Conservation (phyloP, 2,888 invertebrate species). For the Pyrgus malvae region DNA sequence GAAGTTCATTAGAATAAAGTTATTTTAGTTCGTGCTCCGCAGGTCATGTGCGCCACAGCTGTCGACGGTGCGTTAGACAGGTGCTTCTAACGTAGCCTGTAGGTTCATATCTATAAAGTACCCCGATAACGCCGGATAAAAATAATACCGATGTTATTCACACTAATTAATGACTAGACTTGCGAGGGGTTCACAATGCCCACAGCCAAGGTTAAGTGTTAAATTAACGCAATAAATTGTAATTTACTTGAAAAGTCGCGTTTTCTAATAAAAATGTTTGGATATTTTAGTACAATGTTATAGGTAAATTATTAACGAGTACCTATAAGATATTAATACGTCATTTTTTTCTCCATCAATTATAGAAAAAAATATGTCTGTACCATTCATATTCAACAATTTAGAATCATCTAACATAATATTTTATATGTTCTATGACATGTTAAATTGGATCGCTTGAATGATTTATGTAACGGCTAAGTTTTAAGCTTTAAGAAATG, state of each 20-base stretch:
- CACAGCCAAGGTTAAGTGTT: constrained; percentile 1
- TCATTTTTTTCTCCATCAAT: background rate
- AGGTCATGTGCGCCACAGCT: constrained; percentile 51
- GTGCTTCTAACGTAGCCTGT: constrained; percentile 58
- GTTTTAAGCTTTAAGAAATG: background rate
- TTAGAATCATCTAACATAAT: background rate
- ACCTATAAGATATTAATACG: background rate
- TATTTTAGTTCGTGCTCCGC: constrained; percentile 26
- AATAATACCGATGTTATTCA: constrained; percentile 20
- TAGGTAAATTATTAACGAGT: too few relatives aligned
- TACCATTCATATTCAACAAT: background rate
- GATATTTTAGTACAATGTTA: too few relatives aligned
- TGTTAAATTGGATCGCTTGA: background rate
- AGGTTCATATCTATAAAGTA: constrained; percentile 27
- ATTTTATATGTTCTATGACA: background rate
- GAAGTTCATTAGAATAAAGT: constrained; percentile 27
- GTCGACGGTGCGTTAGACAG: constrained; percentile 61
- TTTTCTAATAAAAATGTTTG: background rate
- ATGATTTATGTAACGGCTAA: constrained; percentile 13
- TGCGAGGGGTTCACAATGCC: background rate
- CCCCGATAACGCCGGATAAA: constrained; percentile 30
- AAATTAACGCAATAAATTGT: constrained; percentile 7
- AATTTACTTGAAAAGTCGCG: background rate
- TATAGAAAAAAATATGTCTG: too few relatives aligned
- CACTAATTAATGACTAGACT: constrained; percentile 20